These are phyloP conservation scores for Dryoscopus gambensis DNA, from an alignment of 2,113 vertebrate genomes.

Conservation along the genomic window DNA sequence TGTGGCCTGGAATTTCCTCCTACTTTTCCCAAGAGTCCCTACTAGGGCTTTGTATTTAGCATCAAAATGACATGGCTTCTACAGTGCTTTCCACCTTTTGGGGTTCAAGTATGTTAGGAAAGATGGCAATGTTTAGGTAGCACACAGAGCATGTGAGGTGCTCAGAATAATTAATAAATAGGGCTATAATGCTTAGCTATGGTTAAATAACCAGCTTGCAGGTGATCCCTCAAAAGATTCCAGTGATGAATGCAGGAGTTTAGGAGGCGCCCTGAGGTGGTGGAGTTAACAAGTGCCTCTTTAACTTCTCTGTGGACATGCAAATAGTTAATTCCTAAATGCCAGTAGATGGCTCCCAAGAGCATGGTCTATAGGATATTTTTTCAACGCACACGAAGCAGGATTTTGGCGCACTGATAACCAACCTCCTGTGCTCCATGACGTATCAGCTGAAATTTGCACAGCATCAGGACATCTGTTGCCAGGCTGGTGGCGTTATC, in stretches of 20 bases:
- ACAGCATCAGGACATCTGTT: background rate
- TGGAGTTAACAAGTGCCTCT: background rate
- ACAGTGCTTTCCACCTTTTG: background rate
- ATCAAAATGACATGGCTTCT: background rate
- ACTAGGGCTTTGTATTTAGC: background rate
- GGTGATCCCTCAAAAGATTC: background rate
- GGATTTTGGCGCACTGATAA: background rate
- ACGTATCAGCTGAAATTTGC: background rate
- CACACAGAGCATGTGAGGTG: background rate
- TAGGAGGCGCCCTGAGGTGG: background rate
- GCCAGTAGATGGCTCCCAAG: slow-evolving; percentile 58
- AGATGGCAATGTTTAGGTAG: background rate
- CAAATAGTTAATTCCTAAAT: slow-evolving; percentile 6
- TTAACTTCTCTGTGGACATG: background rate
- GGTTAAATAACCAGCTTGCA: background rate
- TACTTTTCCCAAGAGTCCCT: background rate
- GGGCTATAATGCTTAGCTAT: background rate
- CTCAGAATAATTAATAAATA: background rate
- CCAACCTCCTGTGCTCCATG: background rate
- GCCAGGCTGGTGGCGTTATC: background rate
- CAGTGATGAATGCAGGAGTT: background rate
- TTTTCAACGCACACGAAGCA: accelerated
- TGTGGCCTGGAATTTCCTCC: background rate
- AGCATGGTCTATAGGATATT: background rate
- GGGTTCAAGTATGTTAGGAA: background rate